phyloP scores from a whole-genome alignment of 2,797 vertebrate genomes.

The Eulemur albifrons region DNA sequence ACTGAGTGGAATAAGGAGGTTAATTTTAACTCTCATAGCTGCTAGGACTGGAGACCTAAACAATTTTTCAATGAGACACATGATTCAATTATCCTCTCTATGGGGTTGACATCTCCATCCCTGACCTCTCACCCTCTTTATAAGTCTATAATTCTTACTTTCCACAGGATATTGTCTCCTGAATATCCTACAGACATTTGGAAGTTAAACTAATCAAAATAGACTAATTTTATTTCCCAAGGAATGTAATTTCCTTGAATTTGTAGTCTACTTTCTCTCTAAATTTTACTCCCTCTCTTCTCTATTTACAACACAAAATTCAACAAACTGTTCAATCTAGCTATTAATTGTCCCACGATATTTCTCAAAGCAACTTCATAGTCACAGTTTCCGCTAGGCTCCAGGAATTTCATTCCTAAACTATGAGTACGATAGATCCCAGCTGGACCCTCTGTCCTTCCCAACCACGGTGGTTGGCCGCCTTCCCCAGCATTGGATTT shows the following conservation, averaged over 20 bases:
- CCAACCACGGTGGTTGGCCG: fast-evolving
- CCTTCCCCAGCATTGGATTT: not conserved
- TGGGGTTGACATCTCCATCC: constrained; percentile 32
- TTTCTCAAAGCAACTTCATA: not conserved
- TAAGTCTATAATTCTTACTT: constrained; percentile 63
- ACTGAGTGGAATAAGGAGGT: constrained; percentile 64
- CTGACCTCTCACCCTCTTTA: constrained; percentile 69
- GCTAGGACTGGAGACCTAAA: constrained; percentile 69
- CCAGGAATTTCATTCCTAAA: not conserved
- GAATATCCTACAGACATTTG: not conserved
- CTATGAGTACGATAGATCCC: no score
- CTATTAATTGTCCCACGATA: not conserved
- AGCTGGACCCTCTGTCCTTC: not conserved
- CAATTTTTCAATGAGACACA: constrained; percentile 76
- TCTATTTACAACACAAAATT: not conserved
- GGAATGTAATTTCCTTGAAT: constrained; percentile 27
- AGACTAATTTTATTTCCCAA: constrained; percentile 1
- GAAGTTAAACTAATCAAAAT: constrained; percentile 52
- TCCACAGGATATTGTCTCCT: constrained; percentile 55
- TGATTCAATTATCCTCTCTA: constrained; percentile 54
- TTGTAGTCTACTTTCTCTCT: not conserved
- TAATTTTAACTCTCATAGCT: constrained; percentile 77
- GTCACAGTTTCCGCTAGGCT: not conserved
- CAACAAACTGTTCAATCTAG: not conserved
- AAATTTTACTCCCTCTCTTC: not conserved